phyloP scores from a whole-genome alignment of 2,888 invertebrate species.

The Nesidiocoris tenuis region DNA sequence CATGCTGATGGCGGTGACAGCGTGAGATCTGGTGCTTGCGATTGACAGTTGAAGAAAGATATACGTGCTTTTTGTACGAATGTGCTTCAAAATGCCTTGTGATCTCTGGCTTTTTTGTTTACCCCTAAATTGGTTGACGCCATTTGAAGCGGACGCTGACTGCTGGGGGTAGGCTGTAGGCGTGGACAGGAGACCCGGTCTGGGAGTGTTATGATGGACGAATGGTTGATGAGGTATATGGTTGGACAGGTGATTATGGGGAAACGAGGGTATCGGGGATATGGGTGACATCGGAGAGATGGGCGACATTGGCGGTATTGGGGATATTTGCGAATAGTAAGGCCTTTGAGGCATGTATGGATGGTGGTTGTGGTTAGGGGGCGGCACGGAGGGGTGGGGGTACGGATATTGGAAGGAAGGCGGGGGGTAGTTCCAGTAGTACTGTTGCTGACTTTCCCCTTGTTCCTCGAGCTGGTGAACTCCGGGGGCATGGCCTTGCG shows the following conservation, averaged over 20 bases:
- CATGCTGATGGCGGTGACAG: background rate
- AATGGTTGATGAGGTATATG: slow-evolving; percentile 28
- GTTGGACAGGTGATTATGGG: slow-evolving; percentile 29
- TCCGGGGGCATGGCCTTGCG: slow-evolving; percentile 39
- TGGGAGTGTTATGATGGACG: slow-evolving; percentile 20
- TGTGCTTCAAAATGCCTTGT: background rate
- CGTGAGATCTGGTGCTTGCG: background rate
- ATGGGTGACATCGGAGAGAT: slow-evolving; percentile 13
- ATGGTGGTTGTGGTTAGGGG: background rate
- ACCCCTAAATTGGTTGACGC: slow-evolving; percentile 47
- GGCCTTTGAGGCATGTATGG: background rate
- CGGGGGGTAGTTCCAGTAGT: slow-evolving; percentile 45
- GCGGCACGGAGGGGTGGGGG: slow-evolving; percentile 20
- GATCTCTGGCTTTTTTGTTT: slow-evolving; percentile 14
- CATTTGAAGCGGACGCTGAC: slow-evolving; percentile 41
- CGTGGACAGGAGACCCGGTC: slow-evolving; percentile 32
- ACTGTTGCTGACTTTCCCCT: slow-evolving; percentile 46
- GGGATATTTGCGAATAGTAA: slow-evolving; percentile 26
- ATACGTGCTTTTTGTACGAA: background rate
- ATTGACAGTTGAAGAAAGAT: background rate
- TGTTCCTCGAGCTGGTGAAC: slow-evolving; percentile 19
- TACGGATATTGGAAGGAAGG: slow-evolving; percentile 32
- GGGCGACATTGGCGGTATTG: slow-evolving; percentile 35
- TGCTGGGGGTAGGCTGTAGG: slow-evolving; percentile 17
- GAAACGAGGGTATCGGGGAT: slow-evolving; percentile 38